phyloP scores from a whole-genome alignment of 64 coral and sea anemone genomes.

The Pocillopora damicornis region DNA sequence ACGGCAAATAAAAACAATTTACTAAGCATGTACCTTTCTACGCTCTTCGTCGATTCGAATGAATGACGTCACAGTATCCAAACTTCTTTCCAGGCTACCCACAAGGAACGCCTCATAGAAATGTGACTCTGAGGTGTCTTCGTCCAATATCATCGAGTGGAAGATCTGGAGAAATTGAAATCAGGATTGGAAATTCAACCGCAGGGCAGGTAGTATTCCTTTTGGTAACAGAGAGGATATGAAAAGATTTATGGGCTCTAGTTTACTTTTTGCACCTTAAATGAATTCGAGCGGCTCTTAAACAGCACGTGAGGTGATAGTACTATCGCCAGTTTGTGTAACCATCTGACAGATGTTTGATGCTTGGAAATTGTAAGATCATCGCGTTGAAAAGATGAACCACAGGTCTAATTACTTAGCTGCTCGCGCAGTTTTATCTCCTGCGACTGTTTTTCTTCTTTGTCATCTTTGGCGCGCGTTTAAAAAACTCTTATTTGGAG shows the following conservation, averaged over 20 bases:
- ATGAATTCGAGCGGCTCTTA: background rate
- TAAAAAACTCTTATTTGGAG: too few species aligned
- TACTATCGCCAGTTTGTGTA: background rate
- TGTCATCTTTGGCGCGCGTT: too few species aligned
- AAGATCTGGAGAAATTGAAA: background rate
- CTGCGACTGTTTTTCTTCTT: background rate
- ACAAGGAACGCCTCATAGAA: background rate
- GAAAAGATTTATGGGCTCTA: too few species aligned
- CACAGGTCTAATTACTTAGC: background rate
- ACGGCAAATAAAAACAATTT: background rate
- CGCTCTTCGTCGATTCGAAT: background rate
- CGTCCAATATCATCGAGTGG: background rate
- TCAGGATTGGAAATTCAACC: too few species aligned
- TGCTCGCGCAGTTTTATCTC: background rate
- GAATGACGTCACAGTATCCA: constrained; percentile 3
- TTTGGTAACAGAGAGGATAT: too few species aligned
- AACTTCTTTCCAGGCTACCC: background rate
- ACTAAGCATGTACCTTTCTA: background rate
- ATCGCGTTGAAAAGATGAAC: background rate
- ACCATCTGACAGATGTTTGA: background rate
- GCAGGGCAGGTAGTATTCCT: too few species aligned
- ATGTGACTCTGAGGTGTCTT: background rate
- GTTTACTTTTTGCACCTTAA: background rate
- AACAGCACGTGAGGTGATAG: background rate
- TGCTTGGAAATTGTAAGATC: background rate